These are phyloP conservation scores for Xenotilapia caudafasciata DNA, from an alignment of 2,113 vertebrate genomes.

Conservation along the genomic window DNA sequence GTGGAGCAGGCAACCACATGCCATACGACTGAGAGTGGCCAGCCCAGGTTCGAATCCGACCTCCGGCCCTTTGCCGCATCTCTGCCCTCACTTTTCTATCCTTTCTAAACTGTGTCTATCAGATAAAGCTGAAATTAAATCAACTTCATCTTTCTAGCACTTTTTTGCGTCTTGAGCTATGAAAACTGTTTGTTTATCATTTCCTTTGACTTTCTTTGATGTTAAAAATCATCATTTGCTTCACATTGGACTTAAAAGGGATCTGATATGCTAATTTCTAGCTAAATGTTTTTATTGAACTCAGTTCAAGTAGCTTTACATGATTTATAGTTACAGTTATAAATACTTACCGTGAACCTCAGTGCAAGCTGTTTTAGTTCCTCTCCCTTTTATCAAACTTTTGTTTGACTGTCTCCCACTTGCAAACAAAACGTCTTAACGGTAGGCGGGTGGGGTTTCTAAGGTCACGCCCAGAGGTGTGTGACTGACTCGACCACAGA, in stretches of 20 bases:
- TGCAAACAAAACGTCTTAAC: background rate
- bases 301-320: background rate
- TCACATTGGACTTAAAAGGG: background rate
- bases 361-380: background rate
- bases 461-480: background rate
- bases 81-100: background rate
- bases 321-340: background rate
- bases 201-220: background rate
- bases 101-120: background rate
- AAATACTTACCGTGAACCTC: background rate
- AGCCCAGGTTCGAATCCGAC: accelerated
- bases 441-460: background rate
- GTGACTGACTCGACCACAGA: background rate
- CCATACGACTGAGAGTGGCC: background rate
- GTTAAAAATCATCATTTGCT: background rate
- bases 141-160: background rate
- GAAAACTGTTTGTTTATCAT: background rate
- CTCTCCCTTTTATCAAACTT: background rate
- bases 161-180: background rate
- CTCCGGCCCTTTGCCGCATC: accelerated
- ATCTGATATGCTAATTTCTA: background rate
- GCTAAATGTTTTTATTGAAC: background rate
- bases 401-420: background rate
- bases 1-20: background rate
- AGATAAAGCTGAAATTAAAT: background rate